These are phyloP conservation scores for Macrocentrus cingulum DNA, from an alignment of 1,140 invertebrate species.

Conservation along the genomic window DNA sequence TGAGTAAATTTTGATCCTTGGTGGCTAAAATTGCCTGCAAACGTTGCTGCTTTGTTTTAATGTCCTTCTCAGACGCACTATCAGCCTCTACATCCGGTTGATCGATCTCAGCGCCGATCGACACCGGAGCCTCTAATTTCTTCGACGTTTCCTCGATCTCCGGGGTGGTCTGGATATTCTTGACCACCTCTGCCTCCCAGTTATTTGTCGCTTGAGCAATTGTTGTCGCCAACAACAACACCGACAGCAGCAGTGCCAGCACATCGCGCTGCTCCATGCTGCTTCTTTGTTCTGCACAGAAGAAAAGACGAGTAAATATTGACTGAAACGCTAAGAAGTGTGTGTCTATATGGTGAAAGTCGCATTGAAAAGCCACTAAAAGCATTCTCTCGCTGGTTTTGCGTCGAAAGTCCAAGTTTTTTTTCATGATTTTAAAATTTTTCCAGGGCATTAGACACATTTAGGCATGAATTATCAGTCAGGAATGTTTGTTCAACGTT, in stretches of 20 bases:
- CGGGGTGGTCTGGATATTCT: conserved; percentile 1
- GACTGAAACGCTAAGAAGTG: background rate
- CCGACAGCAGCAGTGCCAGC: conserved; percentile 43
- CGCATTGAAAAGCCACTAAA: too few species aligned
- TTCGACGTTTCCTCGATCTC: background rate
- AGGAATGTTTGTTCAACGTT: too few species aligned
- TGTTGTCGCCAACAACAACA: conserved; percentile 6
- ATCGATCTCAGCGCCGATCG: background rate
- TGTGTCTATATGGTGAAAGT: too few species aligned
- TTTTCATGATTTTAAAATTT: too few species aligned
- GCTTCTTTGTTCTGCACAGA: background rate
- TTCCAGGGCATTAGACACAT: too few species aligned
- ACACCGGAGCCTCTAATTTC: conserved; percentile 6
- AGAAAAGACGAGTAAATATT: background rate
- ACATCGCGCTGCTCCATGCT: conserved; percentile 41
- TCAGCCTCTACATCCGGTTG: conserved; percentile 4
- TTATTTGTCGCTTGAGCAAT: background rate
- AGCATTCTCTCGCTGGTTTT: background rate
- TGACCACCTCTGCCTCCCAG: conserved; percentile 2
- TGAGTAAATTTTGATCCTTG: background rate
- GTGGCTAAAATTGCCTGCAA: conserved; percentile 8
- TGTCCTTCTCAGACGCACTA: background rate
- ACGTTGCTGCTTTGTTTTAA: conserved; percentile 2
- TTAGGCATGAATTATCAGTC: too few species aligned
- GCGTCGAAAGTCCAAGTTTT: too few species aligned